A percentile compares a stretch with the other conserved stretches of the same genome.
These are phyloP conservation scores for Musca vetustissima DNA, from an alignment of 1,140 invertebrate species.

Conservation along the genomic window DNA sequence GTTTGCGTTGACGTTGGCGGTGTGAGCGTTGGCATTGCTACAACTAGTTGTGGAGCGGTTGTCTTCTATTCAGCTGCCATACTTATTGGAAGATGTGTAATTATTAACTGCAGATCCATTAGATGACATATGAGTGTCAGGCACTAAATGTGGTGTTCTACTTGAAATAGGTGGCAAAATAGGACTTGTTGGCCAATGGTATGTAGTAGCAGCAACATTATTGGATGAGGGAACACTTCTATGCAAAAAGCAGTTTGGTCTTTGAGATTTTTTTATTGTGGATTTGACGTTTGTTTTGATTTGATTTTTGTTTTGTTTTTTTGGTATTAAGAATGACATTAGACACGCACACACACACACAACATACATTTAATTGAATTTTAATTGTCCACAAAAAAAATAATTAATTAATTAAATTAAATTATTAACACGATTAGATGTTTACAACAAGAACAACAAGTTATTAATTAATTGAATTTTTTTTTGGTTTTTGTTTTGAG, in stretches of 20 bases:
- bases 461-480: constrained; percentile 8
- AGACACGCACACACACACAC: constrained; percentile 13
- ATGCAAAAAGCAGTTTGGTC: constrained; percentile 59
- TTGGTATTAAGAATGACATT: not conserved
- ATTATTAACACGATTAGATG: not conserved
- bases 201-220: constrained; percentile 62
- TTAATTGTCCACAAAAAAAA: not conserved
- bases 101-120: constrained; percentile 57
- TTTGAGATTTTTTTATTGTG: constrained; percentile 28
- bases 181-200: constrained; percentile 74
- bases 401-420: too few relatives aligned
- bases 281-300: not conserved
- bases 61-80: constrained; percentile 55
- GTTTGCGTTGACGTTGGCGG: too few relatives aligned
- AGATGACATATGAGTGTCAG: constrained; percentile 64
- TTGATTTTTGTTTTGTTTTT: not conserved
- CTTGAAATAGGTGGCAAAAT: constrained; percentile 70
- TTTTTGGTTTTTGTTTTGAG: not conserved
- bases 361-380: not conserved
- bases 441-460: constrained; percentile 1
- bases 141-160: constrained; percentile 71
- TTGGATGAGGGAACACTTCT: constrained; percentile 61
- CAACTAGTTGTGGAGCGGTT: constrained; percentile 52
- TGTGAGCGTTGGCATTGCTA: constrained; percentile 38
- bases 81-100: constrained; percentile 56